Percentiles rank a stretch among this genome's conserved stretches.
Conservation (phyloP, 1,140 invertebrate species). For the Popillia japonica region DNA sequence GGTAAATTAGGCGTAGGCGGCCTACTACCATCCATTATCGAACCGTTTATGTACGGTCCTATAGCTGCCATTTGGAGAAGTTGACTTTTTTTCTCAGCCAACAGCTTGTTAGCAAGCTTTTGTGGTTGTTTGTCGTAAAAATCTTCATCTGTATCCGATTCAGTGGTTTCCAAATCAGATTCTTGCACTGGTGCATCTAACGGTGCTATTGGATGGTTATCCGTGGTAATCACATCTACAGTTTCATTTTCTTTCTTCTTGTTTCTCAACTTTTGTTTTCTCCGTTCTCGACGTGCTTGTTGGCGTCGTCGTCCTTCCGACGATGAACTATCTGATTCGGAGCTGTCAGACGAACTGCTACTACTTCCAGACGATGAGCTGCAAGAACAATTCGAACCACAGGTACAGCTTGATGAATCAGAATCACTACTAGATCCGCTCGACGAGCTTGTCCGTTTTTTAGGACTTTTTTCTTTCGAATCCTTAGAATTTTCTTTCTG, state of each 20-base stretch:
- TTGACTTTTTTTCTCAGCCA: constrained; percentile 78
- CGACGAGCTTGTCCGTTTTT: constrained; percentile 56
- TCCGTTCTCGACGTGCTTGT: constrained; percentile 61
- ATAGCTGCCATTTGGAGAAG: constrained; percentile 67
- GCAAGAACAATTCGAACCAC: constrained; percentile 81
- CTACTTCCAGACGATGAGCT: constrained; percentile 68
- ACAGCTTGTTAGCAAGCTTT: constrained; percentile 71
- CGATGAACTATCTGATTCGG: constrained; percentile 72
- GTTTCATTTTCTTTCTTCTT: constrained; percentile 56
- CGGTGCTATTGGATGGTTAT: constrained; percentile 59
- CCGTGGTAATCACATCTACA: constrained; percentile 64
- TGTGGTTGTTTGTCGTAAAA: constrained; percentile 86
- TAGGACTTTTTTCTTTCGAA: constrained; percentile 61
- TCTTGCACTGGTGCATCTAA: constrained; percentile 69
- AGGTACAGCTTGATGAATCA: constrained; percentile 79
- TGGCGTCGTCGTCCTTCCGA: constrained; percentile 63
- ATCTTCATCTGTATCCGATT: constrained; percentile 85
- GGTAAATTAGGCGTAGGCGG: constrained; percentile 65
- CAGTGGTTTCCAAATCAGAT: constrained; percentile 82
- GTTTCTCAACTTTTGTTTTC: constrained; percentile 48
- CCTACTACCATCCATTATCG: constrained; percentile 64
- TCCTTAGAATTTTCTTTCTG: constrained; percentile 58
- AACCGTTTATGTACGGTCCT: constrained; percentile 59
- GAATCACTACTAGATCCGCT: constrained; percentile 78
- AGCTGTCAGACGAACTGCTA: constrained; percentile 72